These are phyloP conservation scores for Rotaria magnacalcarata DNA, from an alignment of 2,888 invertebrate genomes.

Conservation along the genomic window DNA sequence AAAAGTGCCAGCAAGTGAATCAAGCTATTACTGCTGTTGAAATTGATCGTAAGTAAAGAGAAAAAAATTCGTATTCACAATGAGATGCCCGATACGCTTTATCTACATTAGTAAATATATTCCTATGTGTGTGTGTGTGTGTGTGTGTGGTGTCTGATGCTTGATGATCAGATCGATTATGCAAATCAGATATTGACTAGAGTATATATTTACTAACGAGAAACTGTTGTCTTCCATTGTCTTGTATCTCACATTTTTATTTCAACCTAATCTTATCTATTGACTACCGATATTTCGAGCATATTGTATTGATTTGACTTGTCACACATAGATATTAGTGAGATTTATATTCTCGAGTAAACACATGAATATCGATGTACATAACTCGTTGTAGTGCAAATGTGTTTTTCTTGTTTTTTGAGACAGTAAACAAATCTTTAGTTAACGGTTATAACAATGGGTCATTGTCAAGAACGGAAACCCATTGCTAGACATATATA, in stretches of 20 bases:
- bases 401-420: neutral
- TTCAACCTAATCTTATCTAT: neutral
- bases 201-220: neutral
- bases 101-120: conserved; percentile 21
- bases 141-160: neutral
- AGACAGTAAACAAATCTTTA: neutral
- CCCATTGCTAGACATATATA: neutral
- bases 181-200: neutral
- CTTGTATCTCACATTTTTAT: no score
- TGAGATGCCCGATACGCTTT: conserved; percentile 18
- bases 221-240: neutral
- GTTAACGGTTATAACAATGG: neutral
- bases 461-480: neutral
- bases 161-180: conserved; percentile 24
- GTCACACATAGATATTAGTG: neutral
- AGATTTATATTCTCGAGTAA: no score
- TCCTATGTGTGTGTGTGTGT: neutral
- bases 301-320: neutral
- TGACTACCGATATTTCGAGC: neutral
- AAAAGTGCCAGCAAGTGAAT: neutral
- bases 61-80: conserved; percentile 19
- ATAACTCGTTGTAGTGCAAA: no score
- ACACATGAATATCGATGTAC: no score
- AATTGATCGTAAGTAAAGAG: conserved; percentile 2
- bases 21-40: neutral